phyloP scores from a whole-genome alignment of 2,113 vertebrate genomes.

The Dunckerocampus dactyliophorus region DNA sequence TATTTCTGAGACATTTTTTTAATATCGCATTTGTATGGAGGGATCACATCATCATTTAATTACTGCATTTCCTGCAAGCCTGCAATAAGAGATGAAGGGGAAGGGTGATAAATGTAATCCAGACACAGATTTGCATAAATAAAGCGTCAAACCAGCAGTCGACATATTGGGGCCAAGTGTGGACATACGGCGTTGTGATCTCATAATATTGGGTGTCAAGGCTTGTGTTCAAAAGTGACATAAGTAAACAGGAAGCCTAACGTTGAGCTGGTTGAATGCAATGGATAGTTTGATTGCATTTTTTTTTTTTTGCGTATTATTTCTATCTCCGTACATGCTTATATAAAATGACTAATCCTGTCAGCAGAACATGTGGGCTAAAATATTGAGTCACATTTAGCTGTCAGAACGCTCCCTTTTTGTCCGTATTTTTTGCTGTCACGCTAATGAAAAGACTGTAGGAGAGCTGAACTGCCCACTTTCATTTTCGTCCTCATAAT shows the following conservation, averaged over 20 bases:
- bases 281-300: constrained; percentile 34
- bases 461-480: constrained; percentile 52
- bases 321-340: constrained; percentile 29
- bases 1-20: neutral
- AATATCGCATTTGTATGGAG: neutral
- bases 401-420: constrained; percentile 48
- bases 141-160: constrained; percentile 17
- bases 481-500: constrained; percentile 47
- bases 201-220: constrained; percentile 37
- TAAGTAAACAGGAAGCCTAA: neutral
- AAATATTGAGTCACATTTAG: constrained; percentile 51
- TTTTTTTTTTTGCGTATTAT: constrained; percentile 29
- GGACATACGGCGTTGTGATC: constrained; percentile 35
- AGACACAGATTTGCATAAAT: constrained; percentile 62
- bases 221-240: constrained; percentile 26
- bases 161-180: constrained; percentile 57
- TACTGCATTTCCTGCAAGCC: constrained; percentile 38
- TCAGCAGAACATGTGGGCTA: constrained; percentile 53
- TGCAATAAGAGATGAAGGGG: constrained; percentile 32
- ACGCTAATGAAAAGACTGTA: constrained; percentile 56
- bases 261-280: constrained; percentile 8
- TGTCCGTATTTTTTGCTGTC: constrained; percentile 48
- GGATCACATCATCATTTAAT: constrained; percentile 31
- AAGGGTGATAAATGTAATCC: constrained; percentile 43
- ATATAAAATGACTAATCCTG: constrained; percentile 60